These are phyloP conservation scores for Vanacampus margaritifer DNA, from an alignment of 2,113 vertebrate genomes.

Conservation along the genomic window DNA sequence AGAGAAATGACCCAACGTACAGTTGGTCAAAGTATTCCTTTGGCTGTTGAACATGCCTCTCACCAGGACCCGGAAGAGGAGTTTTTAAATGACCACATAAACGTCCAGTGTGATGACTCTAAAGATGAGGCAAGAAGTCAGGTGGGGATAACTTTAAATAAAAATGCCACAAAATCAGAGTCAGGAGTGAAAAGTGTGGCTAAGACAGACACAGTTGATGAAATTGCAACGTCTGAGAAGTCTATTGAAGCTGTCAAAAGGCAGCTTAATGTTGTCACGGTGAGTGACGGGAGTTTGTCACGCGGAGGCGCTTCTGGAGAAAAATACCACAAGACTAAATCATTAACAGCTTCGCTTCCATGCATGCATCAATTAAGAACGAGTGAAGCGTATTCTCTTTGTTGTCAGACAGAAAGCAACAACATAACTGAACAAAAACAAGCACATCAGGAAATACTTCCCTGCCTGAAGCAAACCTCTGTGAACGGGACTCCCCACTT, in stretches of 20 bases:
- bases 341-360: constrained; percentile 17
- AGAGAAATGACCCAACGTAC: neutral
- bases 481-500: constrained; percentile 21
- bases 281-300: neutral
- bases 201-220: constrained; percentile 5
- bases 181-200: constrained; percentile 25
- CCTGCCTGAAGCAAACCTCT: neutral
- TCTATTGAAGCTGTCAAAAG: neutral
- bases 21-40: constrained; percentile 1
- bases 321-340: constrained; percentile 23
- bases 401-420: neutral
- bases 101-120: neutral
- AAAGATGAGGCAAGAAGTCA: neutral
- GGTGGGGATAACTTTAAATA: neutral
- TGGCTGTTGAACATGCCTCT: neutral
- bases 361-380: constrained; percentile 10
- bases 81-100: neutral
- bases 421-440: constrained; percentile 9
- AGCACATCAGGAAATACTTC: neutral
- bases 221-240: neutral
- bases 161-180: constrained; percentile 6
- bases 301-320: neutral
- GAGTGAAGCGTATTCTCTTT: neutral
- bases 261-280: neutral
- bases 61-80: neutral